phyloP scores from a whole-genome alignment of 2,113 vertebrate genomes.

The Promerops cafer region DNA sequence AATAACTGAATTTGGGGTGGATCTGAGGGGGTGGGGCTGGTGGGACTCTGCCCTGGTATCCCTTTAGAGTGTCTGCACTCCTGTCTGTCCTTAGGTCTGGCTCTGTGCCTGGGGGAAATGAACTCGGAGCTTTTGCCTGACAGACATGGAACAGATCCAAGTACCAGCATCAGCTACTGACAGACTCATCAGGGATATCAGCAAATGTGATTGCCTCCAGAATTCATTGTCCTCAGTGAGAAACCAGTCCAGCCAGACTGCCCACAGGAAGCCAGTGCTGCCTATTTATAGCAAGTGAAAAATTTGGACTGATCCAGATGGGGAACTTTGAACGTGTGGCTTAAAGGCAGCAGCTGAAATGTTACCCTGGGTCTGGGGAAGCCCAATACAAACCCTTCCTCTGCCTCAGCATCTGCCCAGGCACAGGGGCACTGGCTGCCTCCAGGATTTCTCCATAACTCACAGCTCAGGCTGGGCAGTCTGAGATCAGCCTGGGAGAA shows the following conservation, averaged over 20 bases:
- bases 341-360: not conserved
- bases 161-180: not conserved
- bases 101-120: not conserved
- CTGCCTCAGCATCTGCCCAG: not conserved
- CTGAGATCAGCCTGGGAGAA: not conserved
- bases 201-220: not conserved
- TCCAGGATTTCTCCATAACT: not conserved
- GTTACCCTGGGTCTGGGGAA: not conserved
- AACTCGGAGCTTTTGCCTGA: not conserved
- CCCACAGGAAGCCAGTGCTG: not conserved
- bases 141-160: not conserved
- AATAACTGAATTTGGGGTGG: not conserved
- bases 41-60: not conserved
- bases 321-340: not conserved
- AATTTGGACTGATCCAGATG: not conserved
- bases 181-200: not conserved
- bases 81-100: not conserved
- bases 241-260: not conserved
- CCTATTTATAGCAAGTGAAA: not conserved
- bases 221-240: not conserved
- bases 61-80: not conserved
- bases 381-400: not conserved
- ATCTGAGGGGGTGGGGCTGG: not conserved
- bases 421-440: not conserved
- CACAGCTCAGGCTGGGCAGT: not conserved